Conservation (phyloP, 2,797 vertebrate species). For the Bradypus variegatus region DNA sequence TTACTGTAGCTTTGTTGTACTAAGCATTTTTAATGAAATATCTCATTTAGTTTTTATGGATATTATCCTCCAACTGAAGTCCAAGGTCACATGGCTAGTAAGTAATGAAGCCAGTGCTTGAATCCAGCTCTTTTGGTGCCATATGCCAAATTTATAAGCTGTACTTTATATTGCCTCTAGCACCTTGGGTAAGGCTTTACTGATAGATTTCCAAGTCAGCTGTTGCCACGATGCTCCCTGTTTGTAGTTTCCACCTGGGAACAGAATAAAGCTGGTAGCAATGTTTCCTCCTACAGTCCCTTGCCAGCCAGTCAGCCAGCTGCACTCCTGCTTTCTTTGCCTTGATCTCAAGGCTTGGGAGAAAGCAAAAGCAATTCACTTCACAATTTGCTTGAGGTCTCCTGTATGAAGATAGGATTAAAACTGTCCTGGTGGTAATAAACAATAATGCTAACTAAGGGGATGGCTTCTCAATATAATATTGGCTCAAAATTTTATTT, state of each 20-base stretch:
- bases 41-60: not conserved
- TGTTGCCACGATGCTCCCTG: not conserved
- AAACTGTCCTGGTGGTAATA: not conserved
- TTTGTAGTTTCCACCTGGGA: not conserved
- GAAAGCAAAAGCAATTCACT: conserved; percentile 7
- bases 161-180: not conserved
- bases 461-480: not conserved
- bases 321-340: not conserved
- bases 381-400: not conserved
- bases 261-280: not conserved
- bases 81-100: not conserved
- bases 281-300: not conserved
- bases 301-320: too few relatives aligned
- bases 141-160: not conserved
- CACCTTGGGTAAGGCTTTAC: not conserved
- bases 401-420: not conserved
- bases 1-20: not conserved
- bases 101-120: not conserved
- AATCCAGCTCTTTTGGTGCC: not conserved
- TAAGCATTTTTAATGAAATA: conserved; percentile 23
- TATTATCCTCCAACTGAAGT: conserved; percentile 21
- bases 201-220: not conserved
- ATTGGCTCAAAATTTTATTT: conserved; percentile 23
- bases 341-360: conserved; percentile 3
- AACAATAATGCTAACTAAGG: not conserved